Percentiles rank a stretch among this genome's conserved stretches.
Evolutionary conservation across 2,113 vertebrate species (phyloP).

Genomic region (Apodemus speciosus): DNA sequence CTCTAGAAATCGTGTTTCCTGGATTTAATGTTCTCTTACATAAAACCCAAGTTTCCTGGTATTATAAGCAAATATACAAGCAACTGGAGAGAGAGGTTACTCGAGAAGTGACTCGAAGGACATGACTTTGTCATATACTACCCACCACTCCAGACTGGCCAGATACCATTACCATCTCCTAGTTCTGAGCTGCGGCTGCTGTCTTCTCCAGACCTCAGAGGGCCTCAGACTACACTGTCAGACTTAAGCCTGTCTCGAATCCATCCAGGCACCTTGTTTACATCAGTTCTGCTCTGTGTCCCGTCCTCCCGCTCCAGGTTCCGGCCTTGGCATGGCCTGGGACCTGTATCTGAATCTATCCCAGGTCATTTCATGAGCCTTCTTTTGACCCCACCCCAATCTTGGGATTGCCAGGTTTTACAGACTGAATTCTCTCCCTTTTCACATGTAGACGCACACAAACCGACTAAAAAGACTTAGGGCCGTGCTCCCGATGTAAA

Average conservation of each 20-base stretch:
- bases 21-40: not conserved
- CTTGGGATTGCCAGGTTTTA: not conserved
- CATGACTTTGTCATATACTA: too few relatives aligned
- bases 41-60: not conserved
- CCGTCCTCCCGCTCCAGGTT: not conserved
- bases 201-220: not conserved
- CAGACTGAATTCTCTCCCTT: not conserved
- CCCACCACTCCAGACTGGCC: accelerated
- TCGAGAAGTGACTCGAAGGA: too few relatives aligned
- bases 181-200: not conserved
- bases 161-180: not conserved
- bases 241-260: not conserved
- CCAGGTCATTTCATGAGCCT: not conserved
- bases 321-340: not conserved
- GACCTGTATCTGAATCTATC: not conserved
- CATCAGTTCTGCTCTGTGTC: not conserved
- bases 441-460: not conserved
- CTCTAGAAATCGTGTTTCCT: not conserved
- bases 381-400: not conserved
- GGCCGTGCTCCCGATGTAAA: not conserved
- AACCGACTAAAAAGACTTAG: not conserved
- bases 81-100: not conserved
- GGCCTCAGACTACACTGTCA: not conserved
- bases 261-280: not conserved
- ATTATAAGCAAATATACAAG: not conserved